Evolutionary conservation across 1,140 invertebrate genomes (phyloP).

Genomic region (Trichonephila clavipes): DNA sequence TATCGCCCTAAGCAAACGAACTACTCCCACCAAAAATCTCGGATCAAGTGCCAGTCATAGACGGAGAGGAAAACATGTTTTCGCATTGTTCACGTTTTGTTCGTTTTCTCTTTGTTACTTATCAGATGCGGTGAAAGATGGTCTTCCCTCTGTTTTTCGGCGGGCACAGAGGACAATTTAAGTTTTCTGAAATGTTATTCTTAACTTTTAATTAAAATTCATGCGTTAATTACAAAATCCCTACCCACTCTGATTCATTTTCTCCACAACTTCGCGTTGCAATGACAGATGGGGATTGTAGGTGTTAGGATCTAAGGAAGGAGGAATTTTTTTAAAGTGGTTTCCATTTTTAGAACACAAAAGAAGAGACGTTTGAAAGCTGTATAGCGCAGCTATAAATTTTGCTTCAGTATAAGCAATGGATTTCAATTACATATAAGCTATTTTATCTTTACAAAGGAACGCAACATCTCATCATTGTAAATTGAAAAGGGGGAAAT

Average conservation of each 20-base stretch:
- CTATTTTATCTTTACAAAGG: too few species aligned
- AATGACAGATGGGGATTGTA: not conserved
- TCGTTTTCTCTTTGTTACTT: not conserved
- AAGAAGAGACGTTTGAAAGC: not conserved
- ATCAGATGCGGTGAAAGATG: not conserved
- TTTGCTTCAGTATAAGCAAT: not conserved
- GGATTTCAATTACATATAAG: too few species aligned
- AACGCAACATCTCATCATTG: too few species aligned
- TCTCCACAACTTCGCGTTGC: not conserved
- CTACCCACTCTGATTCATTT: not conserved
- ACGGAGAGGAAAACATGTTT: not conserved
- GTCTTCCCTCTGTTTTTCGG: not conserved
- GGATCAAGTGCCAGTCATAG: conserved; percentile 18
- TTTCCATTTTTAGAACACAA: not conserved
- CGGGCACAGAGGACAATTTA: not conserved
- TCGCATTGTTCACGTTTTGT: not conserved
- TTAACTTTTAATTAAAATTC: conserved; percentile 31
- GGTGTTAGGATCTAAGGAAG: not conserved
- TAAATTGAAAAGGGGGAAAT: too few species aligned
- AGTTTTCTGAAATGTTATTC: conserved; percentile 31
- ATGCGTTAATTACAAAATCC: conserved; percentile 14
- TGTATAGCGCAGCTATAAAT: not conserved
- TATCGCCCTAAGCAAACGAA: not conserved
- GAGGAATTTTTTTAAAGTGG: not conserved
- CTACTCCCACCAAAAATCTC: not conserved